Base-by-base conservation (phyloP, 1,140 invertebrate genomes). In the Elysia chlorotica region DNA sequence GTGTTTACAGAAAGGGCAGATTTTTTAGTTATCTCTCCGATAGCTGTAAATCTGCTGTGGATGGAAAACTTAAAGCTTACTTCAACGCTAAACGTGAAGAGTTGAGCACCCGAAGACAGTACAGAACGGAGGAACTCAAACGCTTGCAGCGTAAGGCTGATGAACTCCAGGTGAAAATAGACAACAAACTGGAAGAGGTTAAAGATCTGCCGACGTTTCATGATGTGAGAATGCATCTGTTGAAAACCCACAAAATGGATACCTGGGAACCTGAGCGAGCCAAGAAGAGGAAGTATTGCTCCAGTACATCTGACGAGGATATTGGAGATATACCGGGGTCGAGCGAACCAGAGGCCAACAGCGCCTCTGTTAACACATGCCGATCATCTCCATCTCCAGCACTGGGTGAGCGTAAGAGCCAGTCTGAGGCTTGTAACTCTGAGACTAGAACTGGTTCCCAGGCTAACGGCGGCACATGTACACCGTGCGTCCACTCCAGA, bases 141-240 rank as follows among this genome's bases (percentile, higher is more conserved):
- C 57, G 28, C 31, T 25, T 59, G 10, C 5, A n/a, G 25, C 21
- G 4, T 17, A 25, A 21, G 33, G 21, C 30, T 6, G 54, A 37
- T 28, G 31, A 59, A 30, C 54, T 35, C 30, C 67, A 69, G 33
- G 30, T 36, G 21, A 69, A 59, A 23, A 69, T 69, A 59, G 67
- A 69, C 21, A 69, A n/a, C 36, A 2, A 35, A 6, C 28, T 69
- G 25, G 25, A 38, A 14, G 14, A 17, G n/a, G 54, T 69, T 2
- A 53, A 69, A 14, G 54, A 69, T 36, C 25, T 69, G 23, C 67
- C 67, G n/a, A 69, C 67, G 1, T 69, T 59, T 25, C 30, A 69
- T 5, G 33, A 38, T 36, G 37, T 69, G 30, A 28, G 65, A 19
- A 30, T 69, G 31, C 2, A 69, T 3, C 53, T 59, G 4, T 35